Evolutionary conservation across 2,797 vertebrate genomes (phyloP).

Genomic region (Cichlasoma orientale): DNA sequence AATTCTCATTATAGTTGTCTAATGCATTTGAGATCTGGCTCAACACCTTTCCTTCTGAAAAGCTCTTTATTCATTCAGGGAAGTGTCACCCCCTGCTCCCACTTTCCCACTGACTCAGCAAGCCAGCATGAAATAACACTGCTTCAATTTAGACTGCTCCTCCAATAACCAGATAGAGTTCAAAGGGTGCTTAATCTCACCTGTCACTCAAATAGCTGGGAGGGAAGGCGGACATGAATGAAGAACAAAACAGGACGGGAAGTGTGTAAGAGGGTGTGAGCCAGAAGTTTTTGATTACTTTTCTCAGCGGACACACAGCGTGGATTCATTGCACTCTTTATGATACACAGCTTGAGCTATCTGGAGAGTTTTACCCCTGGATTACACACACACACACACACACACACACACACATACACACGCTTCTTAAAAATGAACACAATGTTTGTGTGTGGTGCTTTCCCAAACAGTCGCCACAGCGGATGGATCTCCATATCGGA

Average conservation of each 20-base stretch:
- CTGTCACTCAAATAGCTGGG: constrained; percentile 71
- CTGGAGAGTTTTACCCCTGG: not conserved
- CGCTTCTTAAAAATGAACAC: not conserved
- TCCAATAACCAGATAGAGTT: constrained; percentile 78
- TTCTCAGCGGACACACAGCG: constrained; percentile 3
- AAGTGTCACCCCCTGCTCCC: constrained; percentile 56
- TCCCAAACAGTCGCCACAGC: no score
- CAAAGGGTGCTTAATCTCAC: constrained; percentile 79
- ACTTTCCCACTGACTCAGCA: constrained; percentile 80
- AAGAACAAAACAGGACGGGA: constrained; percentile 59
- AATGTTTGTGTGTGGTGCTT: not conserved
- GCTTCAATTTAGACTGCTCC: constrained; percentile 76
- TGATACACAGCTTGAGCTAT: not conserved
- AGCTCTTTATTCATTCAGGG: constrained; percentile 78
- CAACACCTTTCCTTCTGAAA: constrained; percentile 59
- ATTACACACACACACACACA: not conserved
- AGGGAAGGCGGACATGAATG: constrained; percentile 47
- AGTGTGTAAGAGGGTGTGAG: constrained; percentile 39
- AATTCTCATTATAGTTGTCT: constrained; percentile 77
- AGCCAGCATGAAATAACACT: constrained; percentile 73
- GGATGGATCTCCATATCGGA: no score
- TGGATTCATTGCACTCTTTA: constrained; percentile 8
- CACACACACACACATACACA: no score
- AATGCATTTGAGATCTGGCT: constrained; percentile 70
- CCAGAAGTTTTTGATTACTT: constrained; percentile 23